Base-by-base conservation (phyloP, 2,113 vertebrate species). In the Columbina picui region DNA sequence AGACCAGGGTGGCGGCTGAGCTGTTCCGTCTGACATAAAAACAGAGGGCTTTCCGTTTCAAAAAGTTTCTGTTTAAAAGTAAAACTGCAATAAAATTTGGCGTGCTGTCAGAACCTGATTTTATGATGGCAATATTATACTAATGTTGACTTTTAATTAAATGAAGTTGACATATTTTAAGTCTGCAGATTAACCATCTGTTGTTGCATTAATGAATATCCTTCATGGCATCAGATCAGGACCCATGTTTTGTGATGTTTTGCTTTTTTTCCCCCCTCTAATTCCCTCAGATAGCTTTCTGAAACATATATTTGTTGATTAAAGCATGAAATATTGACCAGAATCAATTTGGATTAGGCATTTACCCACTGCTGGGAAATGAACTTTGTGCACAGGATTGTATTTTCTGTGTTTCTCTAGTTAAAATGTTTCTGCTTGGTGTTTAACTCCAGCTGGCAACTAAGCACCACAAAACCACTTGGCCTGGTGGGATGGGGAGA, bases 61-160 rank as follows among this genome's bases (percentile, higher is more conserved):
- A 87, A 90, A 95, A 93, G 80, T 90, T 91, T 94, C 90, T 81
- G 53, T 96, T 95, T 86, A 49, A 47, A 93, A 93, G 61, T 82
- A 69, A 87, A 87, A 41, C 67, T 75, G 43, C 53, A 90, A 36
- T 71, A 63, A 84, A 95, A 93, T 45, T 79, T 95, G 85, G 96
- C 77, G 23, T 3, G 2, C 56, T 92, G 34, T 93, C 87, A 94
- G 67, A 89, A 81, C 6, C 26, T 69, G 70, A 83, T 90, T 85
- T 93, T 68, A 71, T 84, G 77, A 90, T 84, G 76, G 45, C 71
- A 91, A 91, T 91, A 91, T 94, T 93, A 96, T 96, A 96, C 89
- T 87, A 94, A 93, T 96, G 71, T 91, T 96, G 79, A 94, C 87
- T 97, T 97, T 97, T 97, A 96, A 96, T 96, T 97, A 97, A 96